Conservation (phyloP, 2,888 invertebrate genomes). For the Synanthedon formicaeformis region DNA sequence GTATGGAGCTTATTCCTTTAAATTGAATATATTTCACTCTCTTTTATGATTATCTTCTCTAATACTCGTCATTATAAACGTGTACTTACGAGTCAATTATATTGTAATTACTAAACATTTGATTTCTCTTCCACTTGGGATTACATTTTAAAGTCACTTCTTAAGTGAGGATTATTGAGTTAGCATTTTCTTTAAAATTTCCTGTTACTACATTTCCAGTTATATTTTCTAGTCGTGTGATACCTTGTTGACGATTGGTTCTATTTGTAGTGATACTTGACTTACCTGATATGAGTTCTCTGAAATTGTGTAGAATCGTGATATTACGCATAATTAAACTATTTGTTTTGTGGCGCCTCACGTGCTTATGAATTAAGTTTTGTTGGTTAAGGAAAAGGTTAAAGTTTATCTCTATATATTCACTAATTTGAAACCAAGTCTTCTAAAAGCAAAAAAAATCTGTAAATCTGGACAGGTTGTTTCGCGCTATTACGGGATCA, state of each 20-base stretch:
- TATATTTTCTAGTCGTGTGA: background rate
- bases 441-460: too few relatives aligned
- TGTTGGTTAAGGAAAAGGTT: conserved; percentile 38
- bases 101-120: conserved; percentile 3
- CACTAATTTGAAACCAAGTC: too few relatives aligned
- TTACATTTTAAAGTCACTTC: background rate
- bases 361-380: conserved; percentile 39
- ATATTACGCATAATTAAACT: conserved; percentile 55
- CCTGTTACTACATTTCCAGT: background rate
- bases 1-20: conserved; percentile 4
- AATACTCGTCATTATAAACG: conserved; percentile 3
- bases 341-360: conserved; percentile 57
- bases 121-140: conserved; percentile 4
- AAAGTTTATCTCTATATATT: conserved; percentile 18
- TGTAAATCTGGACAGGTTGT: too few relatives aligned
- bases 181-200: background rate
- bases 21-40: conserved; percentile 5
- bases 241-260: background rate
- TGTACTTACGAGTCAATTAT: conserved; percentile 3
- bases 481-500: too few relatives aligned
- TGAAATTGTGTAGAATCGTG: conserved; percentile 45
- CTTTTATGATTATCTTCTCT: conserved; percentile 5
- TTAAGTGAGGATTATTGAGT: background rate
- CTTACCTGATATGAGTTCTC: conserved; percentile 12
- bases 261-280: background rate